A percentile compares a stretch with the other conserved stretches of the same genome.
Conservation (phyloP, 2,797 vertebrate species). For the Hypotaenidia philippensis region DNA sequence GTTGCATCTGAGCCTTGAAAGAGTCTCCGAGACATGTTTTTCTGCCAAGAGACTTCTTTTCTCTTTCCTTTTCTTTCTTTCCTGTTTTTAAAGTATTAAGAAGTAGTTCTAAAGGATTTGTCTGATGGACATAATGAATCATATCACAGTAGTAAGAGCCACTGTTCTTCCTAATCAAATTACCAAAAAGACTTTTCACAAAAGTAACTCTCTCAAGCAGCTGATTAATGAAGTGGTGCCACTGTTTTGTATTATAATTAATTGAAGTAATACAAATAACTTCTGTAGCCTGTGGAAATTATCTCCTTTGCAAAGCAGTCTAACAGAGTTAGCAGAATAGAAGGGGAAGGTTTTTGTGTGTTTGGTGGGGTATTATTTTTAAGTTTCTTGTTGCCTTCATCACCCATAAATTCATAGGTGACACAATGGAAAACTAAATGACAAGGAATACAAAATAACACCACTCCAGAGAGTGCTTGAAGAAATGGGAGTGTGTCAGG, state of each 20-base stretch:
- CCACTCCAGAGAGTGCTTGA: background rate
- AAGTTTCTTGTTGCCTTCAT: slow-evolving; percentile 15
- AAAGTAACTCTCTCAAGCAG: slow-evolving; percentile 81
- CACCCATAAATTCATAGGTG: background rate
- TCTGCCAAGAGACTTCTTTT: slow-evolving; percentile 73
- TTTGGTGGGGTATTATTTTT: background rate
- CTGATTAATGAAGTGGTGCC: slow-evolving; percentile 86
- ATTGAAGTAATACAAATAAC: slow-evolving; percentile 86
- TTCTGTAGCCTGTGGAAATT: slow-evolving; percentile 81
- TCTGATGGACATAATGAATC: slow-evolving; percentile 80
- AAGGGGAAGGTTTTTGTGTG: background rate
- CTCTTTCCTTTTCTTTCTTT: slow-evolving; percentile 31
- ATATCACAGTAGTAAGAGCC: slow-evolving; percentile 72
- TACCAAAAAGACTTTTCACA: slow-evolving; percentile 81
- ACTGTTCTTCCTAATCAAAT: slow-evolving; percentile 82
- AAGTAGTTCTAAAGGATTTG: slow-evolving; percentile 73
- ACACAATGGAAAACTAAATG: background rate
- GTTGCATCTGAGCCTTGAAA: slow-evolving; percentile 65
- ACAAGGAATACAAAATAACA: background rate
- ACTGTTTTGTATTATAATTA: slow-evolving; percentile 84
- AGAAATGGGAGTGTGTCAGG: background rate
- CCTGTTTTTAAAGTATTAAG: slow-evolving; percentile 66
- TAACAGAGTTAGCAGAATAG: slow-evolving; percentile 69
- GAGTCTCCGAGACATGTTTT: slow-evolving; percentile 58
- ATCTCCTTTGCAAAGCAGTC: slow-evolving; percentile 77